Evolutionary conservation across 2,797 vertebrate species (phyloP), one percentile per base, ranked within the genome.

Genomic region (Otolemur crassicaudatus): DNA sequence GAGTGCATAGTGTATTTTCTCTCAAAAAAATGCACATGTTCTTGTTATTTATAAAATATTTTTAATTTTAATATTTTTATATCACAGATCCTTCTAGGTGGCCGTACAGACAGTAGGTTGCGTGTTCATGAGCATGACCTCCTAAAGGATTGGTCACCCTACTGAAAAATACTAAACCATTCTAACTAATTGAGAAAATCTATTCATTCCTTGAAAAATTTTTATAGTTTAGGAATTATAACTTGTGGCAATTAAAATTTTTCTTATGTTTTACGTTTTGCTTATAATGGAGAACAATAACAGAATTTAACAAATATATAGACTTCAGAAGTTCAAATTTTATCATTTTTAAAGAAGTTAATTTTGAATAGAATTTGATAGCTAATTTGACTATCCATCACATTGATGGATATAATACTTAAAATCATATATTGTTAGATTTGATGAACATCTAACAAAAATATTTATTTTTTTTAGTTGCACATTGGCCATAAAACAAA

Each of bases 31-130:
- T 43, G 40, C 40, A 43, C 40, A 43, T 43, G 40, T 43, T 43
- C 40, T 43, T 43, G 40, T 58, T 95, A 12, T 95, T 90, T 98
- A 98, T 79, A 73, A 97, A 72, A 40, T 77, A 46, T 95, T 94
- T 95, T 95, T 93, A n/a, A n/a, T n/a, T n/a, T n/a, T n/a, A n/a
- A n/a, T n/a, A n/a, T 94, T 91, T 96, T 95, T 97, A 40, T 97
- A 87, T 95, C 98, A 95, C 97, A 99, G 99, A 98, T 97, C 96
- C 97, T 97, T 98, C 98, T 93, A 97, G 97, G 91, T 98, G 98
- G 98, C 99, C 96, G 61, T 81, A 34, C 90, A 97, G 95, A 86
- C 95, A 90, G 31, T 95, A 97, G 0, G 96, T 98, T 97, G 97
- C 98, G 73, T 98, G 98, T 80, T 98, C 97, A 8, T 98, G 97